These are phyloP conservation scores for Guaruba guarouba DNA, from an alignment of 2,113 vertebrate genomes.

Conservation along the genomic window DNA sequence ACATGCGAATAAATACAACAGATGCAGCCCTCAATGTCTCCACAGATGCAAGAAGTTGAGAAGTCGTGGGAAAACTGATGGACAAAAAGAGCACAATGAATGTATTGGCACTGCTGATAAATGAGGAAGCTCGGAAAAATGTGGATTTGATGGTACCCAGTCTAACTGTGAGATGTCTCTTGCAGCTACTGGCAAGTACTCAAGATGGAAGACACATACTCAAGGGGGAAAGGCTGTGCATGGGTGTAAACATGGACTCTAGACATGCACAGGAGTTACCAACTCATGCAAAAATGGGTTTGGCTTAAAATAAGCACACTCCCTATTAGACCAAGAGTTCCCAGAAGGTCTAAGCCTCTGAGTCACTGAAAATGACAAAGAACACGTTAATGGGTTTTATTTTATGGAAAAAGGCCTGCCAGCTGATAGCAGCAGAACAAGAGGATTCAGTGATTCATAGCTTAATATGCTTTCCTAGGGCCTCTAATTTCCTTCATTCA, in stretches of 20 bases:
- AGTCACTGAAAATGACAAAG: slow-evolving; percentile 17
- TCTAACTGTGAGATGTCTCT: fast-evolving
- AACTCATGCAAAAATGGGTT: not conserved
- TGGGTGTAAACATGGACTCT: not conserved
- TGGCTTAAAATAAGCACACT: not conserved
- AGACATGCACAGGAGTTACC: not conserved
- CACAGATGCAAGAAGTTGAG: not conserved
- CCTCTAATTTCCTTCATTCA: not conserved
- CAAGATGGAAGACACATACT: not conserved
- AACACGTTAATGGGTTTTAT: not conserved
- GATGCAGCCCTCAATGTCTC: not conserved
- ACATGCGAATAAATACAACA: not conserved
- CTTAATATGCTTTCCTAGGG: not conserved
- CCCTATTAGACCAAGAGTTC: not conserved
- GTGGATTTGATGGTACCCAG: not conserved
- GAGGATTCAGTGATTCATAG: slow-evolving; percentile 28
- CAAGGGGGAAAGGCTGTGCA: not conserved
- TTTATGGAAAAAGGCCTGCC: not conserved
- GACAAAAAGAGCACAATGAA: not conserved
- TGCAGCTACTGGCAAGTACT: not conserved
- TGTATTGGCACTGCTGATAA: not conserved
- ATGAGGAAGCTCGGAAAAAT: not conserved
- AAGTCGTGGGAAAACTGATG: not conserved
- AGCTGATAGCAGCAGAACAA: not conserved
- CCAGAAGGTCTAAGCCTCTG: not conserved